Evolutionary conservation across 1,140 invertebrate genomes (phyloP).

Genomic region (Caenorhabditis inopinata): DNA sequence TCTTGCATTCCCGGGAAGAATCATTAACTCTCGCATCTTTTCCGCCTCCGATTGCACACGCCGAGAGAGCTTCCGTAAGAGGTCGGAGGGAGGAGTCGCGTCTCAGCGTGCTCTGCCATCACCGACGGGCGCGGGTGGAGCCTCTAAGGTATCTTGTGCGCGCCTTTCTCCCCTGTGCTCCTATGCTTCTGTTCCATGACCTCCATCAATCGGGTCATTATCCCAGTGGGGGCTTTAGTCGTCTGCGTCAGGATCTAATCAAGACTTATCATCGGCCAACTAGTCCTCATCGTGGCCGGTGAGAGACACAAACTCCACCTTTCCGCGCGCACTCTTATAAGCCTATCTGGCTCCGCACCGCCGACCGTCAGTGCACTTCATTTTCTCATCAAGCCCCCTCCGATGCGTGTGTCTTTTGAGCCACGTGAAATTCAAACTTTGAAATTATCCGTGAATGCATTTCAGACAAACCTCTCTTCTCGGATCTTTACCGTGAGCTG

Average conservation of each 20-base stretch:
- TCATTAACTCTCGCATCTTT: slow-evolving; percentile 17
- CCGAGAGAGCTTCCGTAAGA: slow-evolving; percentile 13
- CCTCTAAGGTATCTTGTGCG: not conserved
- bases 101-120: slow-evolving; percentile 12
- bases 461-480: not conserved
- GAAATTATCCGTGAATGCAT: not conserved
- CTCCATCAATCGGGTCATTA: slow-evolving; percentile 22
- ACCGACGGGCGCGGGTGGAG: not conserved
- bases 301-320: slow-evolving; percentile 28
- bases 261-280: not conserved
- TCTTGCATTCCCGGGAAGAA: slow-evolving; percentile 22
- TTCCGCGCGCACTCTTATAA: slow-evolving; percentile 33
- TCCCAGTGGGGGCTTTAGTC: not conserved
- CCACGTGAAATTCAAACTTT: not conserved
- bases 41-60: not conserved
- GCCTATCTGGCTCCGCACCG: slow-evolving; percentile 32
- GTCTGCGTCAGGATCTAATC: not conserved
- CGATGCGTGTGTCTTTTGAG: not conserved
- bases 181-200: slow-evolving; percentile 29
- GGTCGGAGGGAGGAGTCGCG: slow-evolving; percentile 8
- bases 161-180: not conserved
- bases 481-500: not conserved
- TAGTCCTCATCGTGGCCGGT: not conserved
- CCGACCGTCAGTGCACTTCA: slow-evolving; percentile 32
- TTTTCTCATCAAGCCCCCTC: slow-evolving; percentile 6